Conservation (phyloP, 2,113 vertebrate species). For the Heterotilapia buettikoferi region DNA sequence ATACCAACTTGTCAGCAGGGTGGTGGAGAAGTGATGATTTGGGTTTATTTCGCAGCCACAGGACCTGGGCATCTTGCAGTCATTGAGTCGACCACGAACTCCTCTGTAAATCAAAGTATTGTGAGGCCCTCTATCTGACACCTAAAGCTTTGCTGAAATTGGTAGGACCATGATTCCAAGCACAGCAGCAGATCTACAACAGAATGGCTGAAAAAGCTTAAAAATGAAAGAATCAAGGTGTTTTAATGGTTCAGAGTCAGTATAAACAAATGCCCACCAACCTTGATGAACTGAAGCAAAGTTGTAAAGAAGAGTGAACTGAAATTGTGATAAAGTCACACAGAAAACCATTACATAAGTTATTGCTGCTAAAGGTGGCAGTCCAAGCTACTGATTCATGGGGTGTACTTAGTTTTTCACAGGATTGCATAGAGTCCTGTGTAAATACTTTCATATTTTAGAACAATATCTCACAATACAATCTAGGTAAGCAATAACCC, state of each 20-base stretch:
- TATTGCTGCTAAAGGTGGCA: neutral
- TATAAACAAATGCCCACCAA: rapidly evolving
- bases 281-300: neutral
- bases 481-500: neutral
- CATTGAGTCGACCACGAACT: neutral
- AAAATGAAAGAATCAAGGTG: neutral
- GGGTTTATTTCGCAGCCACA: neutral
- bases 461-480: neutral
- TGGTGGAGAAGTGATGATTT: neutral
- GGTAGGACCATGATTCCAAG: neutral
- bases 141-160: neutral
- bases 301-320: neutral
- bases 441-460: neutral
- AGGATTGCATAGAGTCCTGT: neutral
- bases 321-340: neutral
- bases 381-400: neutral
- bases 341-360: neutral
- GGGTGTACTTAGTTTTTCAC: neutral
- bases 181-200: neutral
- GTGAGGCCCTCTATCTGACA: neutral
- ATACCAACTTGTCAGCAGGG: neutral
- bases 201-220: neutral
- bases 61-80: neutral
- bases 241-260: neutral
- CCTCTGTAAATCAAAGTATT: neutral